Base-by-base conservation (phyloP, 2,797 vertebrate species). In the Karalla daura region DNA sequence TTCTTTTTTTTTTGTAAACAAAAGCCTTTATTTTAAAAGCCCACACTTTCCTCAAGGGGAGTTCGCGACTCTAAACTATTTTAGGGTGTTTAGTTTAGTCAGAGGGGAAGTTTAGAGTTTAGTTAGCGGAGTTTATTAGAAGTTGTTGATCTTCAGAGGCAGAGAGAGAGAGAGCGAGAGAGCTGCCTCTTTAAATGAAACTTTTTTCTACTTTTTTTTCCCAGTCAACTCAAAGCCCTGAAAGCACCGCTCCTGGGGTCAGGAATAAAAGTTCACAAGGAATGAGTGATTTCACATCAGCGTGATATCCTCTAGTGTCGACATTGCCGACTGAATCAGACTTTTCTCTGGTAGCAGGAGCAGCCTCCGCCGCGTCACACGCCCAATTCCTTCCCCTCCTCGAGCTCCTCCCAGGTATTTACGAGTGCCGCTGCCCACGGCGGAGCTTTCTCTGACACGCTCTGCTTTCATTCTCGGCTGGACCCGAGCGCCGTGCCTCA, bases 391-490 rank as follows among this genome's bases (percentile, higher is more conserved):
- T 27, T 5, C 50, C 36, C 54, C 40, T 17, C 28, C 37, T 53
- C 68, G 44, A 71, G 56, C 63, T 63, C 58, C 51, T 74, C 64
- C 40, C 72, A 76, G 78, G 70, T 86, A 81, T 87, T 88, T 81
- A 70, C 50, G 53, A 74, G 65, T 59, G 5, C 6, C 10, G n/a
- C 67, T 54, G 54, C 56, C 53, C 21, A 27, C 2, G 1, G 54
- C 6, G 9, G n/a, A 64, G 51, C n/a, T 0, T n/a, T n/a, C 41
- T 7, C 46, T 18, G 49, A 78, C 64, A 58, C 27, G 68, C 50
- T 79, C 78, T 71, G 70, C 75, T 88, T 86, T 88, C 68, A 49
- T 68, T 84, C 84, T 79, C 68, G 78, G 76, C 71, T 70, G 63
- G 80, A 80, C 76, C 66, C 47, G 80, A 86, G 74, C 60, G 49